These are phyloP conservation scores for Parelbella ahira DNA, from an alignment of 2,888 invertebrate species.

Conservation along the genomic window DNA sequence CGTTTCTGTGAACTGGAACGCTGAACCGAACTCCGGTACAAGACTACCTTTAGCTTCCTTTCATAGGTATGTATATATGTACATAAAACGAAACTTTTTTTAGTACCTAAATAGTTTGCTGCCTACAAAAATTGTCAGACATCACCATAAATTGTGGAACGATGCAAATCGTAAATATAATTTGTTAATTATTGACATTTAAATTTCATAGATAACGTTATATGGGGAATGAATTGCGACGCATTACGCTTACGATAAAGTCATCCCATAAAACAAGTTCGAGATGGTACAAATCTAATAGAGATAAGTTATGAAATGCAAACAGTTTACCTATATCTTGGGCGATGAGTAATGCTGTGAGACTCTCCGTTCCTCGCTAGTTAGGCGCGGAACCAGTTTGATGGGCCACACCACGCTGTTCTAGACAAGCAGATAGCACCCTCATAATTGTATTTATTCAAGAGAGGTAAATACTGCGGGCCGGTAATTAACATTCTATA, in stretches of 20 bases:
- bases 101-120: no score
- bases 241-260: slow-evolving; percentile 22
- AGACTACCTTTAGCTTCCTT: slow-evolving; percentile 1
- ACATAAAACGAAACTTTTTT: no score
- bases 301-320: slow-evolving; percentile 24
- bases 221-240: slow-evolving; percentile 13
- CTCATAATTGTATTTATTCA: slow-evolving; percentile 29
- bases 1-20: slow-evolving; percentile 18
- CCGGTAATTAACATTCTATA: slow-evolving; percentile 53
- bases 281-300: slow-evolving; percentile 24
- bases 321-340: slow-evolving; percentile 27
- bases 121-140: no score
- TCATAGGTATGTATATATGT: no score
- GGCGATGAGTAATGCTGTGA: slow-evolving; percentile 32
- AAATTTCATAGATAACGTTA: slow-evolving; percentile 12
- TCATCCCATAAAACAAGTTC: slow-evolving; percentile 20
- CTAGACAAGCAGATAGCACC: slow-evolving; percentile 33
- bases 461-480: slow-evolving; percentile 13
- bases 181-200: slow-evolving; percentile 14
- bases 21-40: slow-evolving; percentile 3
- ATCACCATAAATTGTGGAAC: no score
- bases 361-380: slow-evolving; percentile 38
- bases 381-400: slow-evolving; percentile 41
- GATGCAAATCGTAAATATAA: no score
- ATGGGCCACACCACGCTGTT: slow-evolving; percentile 33